These are phyloP conservation scores for Scaptodrosophila lebanonensis DNA, from an alignment of 1,140 invertebrate genomes.

Conservation along the genomic window DNA sequence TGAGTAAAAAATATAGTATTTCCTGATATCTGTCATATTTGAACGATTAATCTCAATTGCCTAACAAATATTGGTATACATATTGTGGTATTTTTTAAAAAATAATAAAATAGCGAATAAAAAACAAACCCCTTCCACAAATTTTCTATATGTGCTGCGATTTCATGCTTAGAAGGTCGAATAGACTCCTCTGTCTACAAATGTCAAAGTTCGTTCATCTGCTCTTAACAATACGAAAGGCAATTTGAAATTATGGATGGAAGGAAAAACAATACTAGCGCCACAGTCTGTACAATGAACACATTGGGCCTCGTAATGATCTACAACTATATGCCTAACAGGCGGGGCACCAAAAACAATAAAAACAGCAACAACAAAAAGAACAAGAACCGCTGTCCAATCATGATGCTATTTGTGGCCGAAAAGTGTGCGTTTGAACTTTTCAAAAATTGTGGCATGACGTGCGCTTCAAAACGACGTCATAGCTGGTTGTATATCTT, in stretches of 20 bases:
- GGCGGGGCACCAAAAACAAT: constrained; percentile 3
- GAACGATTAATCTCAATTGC: no score
- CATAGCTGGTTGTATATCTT: constrained; percentile 10
- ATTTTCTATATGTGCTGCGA: no score
- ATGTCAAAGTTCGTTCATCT: background rate
- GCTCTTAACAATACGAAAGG: constrained; percentile 21
- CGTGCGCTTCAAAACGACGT: constrained; percentile 39
- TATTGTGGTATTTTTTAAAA: no score
- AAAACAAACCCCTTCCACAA: no score
- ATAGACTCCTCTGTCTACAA: no score
- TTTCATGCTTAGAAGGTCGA: no score
- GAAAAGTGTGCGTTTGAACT: constrained; percentile 65
- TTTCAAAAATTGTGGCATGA: constrained; percentile 50
- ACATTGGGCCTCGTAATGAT: constrained; percentile 5
- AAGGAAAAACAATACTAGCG: constrained; percentile 21
- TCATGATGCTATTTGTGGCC: constrained; percentile 54
- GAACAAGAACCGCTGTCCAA: constrained; percentile 4
- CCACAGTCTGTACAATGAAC: constrained; percentile 32
- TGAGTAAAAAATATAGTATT: constrained; percentile 70
- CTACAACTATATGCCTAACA: constrained; percentile 13
- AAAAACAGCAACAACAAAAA: constrained; percentile 33
- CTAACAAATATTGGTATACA: no score
- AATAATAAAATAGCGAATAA: no score
- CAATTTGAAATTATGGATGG: constrained; percentile 56
- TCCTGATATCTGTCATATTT: background rate